phyloP scores from a whole-genome alignment of 2,797 vertebrate genomes.

The Sarcoramphus papa region DNA sequence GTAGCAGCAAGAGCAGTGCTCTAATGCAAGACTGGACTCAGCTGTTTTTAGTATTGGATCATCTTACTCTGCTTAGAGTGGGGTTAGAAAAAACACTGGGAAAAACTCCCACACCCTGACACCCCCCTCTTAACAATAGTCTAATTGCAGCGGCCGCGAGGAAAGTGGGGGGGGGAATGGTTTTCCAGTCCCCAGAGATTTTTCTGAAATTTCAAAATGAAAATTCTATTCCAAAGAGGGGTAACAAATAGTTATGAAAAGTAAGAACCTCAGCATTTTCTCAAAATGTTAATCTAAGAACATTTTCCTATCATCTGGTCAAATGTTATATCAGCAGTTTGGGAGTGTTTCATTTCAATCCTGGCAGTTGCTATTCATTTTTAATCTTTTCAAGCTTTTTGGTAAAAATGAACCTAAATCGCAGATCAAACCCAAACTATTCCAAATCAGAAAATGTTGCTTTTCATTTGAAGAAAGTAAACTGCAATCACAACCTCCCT shows the following conservation, averaged over 20 bases:
- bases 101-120: not conserved
- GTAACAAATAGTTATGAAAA: not conserved
- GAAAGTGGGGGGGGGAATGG: not conserved
- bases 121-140: not conserved
- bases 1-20: not conserved
- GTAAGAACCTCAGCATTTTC: not conserved
- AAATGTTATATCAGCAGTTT: not conserved
- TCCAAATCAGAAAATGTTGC: not conserved
- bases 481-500: constrained; percentile 18
- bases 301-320: not conserved
- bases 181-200: not conserved
- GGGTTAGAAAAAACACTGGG: not conserved
- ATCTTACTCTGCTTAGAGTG: not conserved
- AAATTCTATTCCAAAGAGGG: not conserved
- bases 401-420: not conserved
- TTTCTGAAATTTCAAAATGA: not conserved
- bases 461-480: not conserved
- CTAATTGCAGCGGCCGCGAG: rapidly evolving
- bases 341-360: not conserved
- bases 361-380: not conserved
- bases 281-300: not conserved
- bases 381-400: not conserved
- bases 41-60: not conserved
- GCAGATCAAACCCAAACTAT: not conserved
- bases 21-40: not conserved